Base-by-base conservation (phyloP, 2,113 vertebrate species). In the Acinonyx jubatus region DNA sequence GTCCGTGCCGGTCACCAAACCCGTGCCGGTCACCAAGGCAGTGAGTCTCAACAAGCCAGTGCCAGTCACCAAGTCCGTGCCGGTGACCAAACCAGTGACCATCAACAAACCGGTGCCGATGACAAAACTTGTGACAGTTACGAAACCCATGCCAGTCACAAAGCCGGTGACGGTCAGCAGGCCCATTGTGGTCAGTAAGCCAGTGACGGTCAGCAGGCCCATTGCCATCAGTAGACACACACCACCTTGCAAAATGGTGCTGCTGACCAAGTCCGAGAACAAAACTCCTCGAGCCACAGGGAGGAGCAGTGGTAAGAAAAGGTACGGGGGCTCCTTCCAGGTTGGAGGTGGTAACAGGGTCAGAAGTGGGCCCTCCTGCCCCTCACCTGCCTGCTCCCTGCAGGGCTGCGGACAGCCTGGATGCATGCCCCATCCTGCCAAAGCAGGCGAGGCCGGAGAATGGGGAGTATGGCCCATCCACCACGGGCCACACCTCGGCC, bases 391-490 rank as follows among this genome's bases (percentile, higher is more conserved):
- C 36, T 36, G 12, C 31, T 68, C 89, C 98, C 97, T 41, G 94
- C 98, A 99, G 99, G 99, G 99, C 99, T 96, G 98, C 99, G 76
- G 99, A 99, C 96, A 98, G 99, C 98, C 98, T 98, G 96, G 99
- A 99, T 31, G 97, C 99, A 57, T 99, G 99, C 89, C 99, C 99
- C 27, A 97, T 99, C 98, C 99, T 99, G 97, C 99, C 99, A 98
- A 99, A 99, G 99, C 99, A 99, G 98, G 99, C 99, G 91, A 99
- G 99, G 99, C 85, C 99, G 0, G 99, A 99, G 98, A 99, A 99
- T 0, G 99, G 99, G 25, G 99, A 99, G 96, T 98, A 98, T 45
- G 96, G 97, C 95, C 97, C 98, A 0, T 98, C 99, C 86, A n/a
- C 84, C 29, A 98, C 95, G 63, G 97, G 98, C 7, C 99, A 99